Conservation (phyloP, 2,113 vertebrate genomes). For the Clarias macrocephalus region DNA sequence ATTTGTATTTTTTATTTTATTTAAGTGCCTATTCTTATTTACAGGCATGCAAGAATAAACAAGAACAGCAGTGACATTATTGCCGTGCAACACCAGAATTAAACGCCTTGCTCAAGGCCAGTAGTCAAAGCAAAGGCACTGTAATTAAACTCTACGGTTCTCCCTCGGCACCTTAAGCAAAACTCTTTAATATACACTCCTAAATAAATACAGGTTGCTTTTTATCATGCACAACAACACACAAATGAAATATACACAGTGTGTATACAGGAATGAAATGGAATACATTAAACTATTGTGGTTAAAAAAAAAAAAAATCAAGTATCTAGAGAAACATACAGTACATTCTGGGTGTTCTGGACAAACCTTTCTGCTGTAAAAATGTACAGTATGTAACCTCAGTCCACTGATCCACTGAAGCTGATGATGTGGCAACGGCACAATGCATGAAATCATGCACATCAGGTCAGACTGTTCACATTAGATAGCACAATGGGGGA, state of each 20-base stretch:
- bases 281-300: not conserved
- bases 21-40: constrained; percentile 10
- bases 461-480: not conserved
- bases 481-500: not conserved
- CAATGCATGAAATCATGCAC: not conserved
- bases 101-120: not conserved
- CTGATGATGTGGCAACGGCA: not conserved
- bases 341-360: not conserved
- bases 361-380: not conserved
- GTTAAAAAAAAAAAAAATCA: not conserved
- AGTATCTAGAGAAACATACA: not conserved
- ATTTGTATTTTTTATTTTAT: not conserved
- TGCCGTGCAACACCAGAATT: not conserved
- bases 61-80: not conserved
- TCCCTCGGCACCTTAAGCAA: not conserved
- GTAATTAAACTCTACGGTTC: constrained; percentile 17
- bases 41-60: constrained; percentile 14
- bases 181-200: constrained; percentile 8
- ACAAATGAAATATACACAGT: not conserved
- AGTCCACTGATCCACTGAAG: not conserved
- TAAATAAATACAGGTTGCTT: not conserved
- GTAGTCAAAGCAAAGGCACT: constrained; percentile 2
- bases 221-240: not conserved
- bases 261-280: not conserved
- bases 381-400: not conserved